Conservation (phyloP, 2,888 invertebrate genomes). For the Abrostola triplasia region DNA sequence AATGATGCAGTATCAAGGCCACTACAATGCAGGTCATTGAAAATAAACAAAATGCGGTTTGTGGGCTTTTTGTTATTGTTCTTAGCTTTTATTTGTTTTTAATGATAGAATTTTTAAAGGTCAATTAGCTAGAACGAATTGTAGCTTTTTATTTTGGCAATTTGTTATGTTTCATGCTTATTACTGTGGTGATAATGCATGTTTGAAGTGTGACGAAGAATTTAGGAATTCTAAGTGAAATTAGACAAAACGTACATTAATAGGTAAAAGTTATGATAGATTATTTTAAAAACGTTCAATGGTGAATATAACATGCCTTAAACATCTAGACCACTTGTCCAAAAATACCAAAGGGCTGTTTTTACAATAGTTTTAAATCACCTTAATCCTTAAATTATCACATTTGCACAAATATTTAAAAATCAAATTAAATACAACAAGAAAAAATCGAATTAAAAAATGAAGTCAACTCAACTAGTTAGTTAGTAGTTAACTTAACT, state of each 20-base stretch:
- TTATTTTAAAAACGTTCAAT: no score
- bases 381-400: no score
- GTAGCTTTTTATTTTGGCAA: conserved; percentile 41
- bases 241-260: background rate
- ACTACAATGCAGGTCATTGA: conserved; percentile 68
- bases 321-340: no score
- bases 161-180: conserved; percentile 39
- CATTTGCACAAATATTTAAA: no score
- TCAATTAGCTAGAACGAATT: conserved; percentile 62
- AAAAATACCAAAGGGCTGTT: no score
- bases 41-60: conserved; percentile 71
- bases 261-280: background rate
- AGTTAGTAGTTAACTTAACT: no score
- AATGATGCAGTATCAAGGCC: conserved; percentile 82
- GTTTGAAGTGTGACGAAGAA: background rate
- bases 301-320: no score
- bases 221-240: background rate
- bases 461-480: no score
- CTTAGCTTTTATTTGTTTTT: conserved; percentile 52
- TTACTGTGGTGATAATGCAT: conserved; percentile 15
- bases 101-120: conserved; percentile 56
- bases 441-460: no score
- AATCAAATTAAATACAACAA: no score
- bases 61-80: conserved; percentile 64
- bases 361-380: no score